Evolutionary conservation across 2,113 vertebrate species (phyloP), one percentile per base, ranked within the genome.

Genomic region (Poeciliopsis prolifica): DNA sequence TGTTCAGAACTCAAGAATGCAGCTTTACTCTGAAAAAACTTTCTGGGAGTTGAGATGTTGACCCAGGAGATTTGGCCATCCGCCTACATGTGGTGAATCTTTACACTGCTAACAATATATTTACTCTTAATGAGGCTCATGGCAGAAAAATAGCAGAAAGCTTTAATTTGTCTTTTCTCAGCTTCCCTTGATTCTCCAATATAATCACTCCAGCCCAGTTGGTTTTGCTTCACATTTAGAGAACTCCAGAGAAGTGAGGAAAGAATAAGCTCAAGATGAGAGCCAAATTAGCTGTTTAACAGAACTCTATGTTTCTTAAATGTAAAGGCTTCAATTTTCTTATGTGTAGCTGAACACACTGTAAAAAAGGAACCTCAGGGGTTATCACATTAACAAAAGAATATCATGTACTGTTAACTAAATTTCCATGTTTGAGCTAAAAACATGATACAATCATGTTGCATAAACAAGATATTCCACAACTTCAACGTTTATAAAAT

Each of bases 51-150:
- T 35, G 19, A 31, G 68, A 37, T 26, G 26, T 33, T 65, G 58
- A 29, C 48, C 29, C 24, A 0, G 13, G 58, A 40, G 70, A 74
- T 66, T 77, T 68, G 62, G 63, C 54, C 60, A 15, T 28, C 58
- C 37, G 70, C 82, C 74, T 64, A 67, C 74, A 77, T 80, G 29
- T 78, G 74, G 75, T 78, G 61, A 78, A 67, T 80, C 54, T 85
- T 22, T 58, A n/a, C 74, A 63, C 26, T 35, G 35, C 79, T 79
- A 86, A 74, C 79, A 65, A n/a, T 68, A 69, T 79, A 80, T 86
- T 79, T 84, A 78, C 68, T 44, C 68, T 77, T 88, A 88, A 88
- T 72, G 68, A 88, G 81, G 70, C 58, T 0, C 33, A n/a, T 13
- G 66, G 24, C 80, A 76, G 42, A 81, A 42, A 54, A 54, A 68